Evolutionary conservation across 2,113 vertebrate species (phyloP).

Genomic region (Toxostoma redivivum): DNA sequence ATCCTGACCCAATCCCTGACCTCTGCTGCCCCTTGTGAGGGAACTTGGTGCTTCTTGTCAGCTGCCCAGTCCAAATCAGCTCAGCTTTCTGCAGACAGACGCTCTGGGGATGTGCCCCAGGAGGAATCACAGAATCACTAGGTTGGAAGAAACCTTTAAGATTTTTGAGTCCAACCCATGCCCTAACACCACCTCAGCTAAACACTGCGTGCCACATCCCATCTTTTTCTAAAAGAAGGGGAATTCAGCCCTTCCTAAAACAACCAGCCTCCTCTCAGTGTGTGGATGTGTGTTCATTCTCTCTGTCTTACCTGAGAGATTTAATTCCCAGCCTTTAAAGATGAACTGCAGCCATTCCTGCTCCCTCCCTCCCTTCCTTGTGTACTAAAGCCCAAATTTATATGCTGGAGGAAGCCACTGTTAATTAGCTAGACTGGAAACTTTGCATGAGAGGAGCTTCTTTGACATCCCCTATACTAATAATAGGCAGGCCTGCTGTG

Average conservation of each 20-base stretch:
- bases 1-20: background rate
- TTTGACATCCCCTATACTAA: background rate
- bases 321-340: background rate
- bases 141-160: background rate
- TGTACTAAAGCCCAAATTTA: background rate
- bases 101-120: background rate
- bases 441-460: background rate
- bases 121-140: background rate
- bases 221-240: background rate
- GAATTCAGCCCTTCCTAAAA: background rate
- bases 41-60: background rate
- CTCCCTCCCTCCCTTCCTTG: background rate
- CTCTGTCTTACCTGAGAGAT: background rate
- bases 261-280: fast-evolving
- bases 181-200: background rate
- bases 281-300: background rate
- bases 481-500: background rate
- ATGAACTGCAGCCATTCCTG: background rate
- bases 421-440: background rate
- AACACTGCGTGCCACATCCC: background rate
- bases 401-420: background rate
- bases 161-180: background rate
- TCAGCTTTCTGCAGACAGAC: background rate
- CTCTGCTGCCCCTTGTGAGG: background rate
- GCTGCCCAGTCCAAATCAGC: background rate